Evolutionary conservation across 2,888 invertebrate genomes (phyloP).

Genomic region (Polymixis flavicincta): DNA sequence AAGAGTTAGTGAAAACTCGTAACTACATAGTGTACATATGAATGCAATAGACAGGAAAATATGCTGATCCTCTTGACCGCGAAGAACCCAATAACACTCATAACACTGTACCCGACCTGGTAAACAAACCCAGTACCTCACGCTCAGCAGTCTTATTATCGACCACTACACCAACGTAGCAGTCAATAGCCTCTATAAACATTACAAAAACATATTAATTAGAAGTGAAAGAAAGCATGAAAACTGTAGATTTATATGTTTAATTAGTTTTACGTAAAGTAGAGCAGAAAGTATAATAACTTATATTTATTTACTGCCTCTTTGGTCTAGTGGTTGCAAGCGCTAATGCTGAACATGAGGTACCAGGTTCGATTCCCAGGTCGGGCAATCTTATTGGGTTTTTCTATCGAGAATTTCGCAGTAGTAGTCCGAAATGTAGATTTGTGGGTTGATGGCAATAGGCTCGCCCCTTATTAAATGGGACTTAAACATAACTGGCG

Average conservation of each 20-base stretch:
- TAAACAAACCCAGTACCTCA: neutral
- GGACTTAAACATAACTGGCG: too few species aligned
- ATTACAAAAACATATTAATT: conserved; percentile 7
- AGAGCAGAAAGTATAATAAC: conserved; percentile 1
- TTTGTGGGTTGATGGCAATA: too few species aligned
- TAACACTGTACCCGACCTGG: neutral
- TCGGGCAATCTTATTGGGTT: too few species aligned
- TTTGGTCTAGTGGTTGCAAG: too few species aligned
- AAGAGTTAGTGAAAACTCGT: too few species aligned
- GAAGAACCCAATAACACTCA: neutral
- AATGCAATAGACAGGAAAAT: neutral
- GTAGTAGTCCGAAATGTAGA: too few species aligned
- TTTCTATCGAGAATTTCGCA: too few species aligned
- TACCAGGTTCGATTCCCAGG: too few species aligned
- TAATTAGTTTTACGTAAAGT: conserved; percentile 20
- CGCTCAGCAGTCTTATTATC: too few species aligned
- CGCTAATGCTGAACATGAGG: too few species aligned
- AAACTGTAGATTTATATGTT: conserved; percentile 20
- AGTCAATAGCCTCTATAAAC: neutral
- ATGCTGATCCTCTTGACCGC: neutral
- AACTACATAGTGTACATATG: too few species aligned
- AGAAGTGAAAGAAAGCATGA: conserved; percentile 15
- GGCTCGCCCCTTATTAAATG: too few species aligned
- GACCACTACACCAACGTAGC: neutral
- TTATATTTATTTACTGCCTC: conserved; percentile 2